Base-by-base conservation (phyloP, 2,888 invertebrate genomes). In the Oscheius sp. region DNA sequence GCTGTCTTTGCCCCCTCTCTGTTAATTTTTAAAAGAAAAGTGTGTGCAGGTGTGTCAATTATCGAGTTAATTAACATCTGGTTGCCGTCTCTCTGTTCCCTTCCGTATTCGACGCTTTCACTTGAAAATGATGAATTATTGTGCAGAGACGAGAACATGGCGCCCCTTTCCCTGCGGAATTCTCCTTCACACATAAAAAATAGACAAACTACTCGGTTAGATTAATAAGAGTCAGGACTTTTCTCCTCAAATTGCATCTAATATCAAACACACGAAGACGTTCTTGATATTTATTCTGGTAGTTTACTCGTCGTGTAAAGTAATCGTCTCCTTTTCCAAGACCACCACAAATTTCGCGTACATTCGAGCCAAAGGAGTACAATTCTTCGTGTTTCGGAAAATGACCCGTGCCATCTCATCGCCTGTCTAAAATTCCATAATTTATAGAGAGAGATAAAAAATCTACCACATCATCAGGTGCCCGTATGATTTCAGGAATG, bases 281-380 rank as follows among this genome's bases (percentile, higher is more conserved):
- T 29, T 53, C 13, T 13, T 66, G n/a, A 52, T 52, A n/a, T 58
- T 35, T 58, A 29, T 49, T n/a, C n/a, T n/a, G n/a, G n/a, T n/a
- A 58, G 58, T 58, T 58, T 55, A 18, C 25, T 6, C 35, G 35
- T 6, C 55, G 12, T 12, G 49, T 49, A 49, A 18, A 49, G 13
- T 58, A 13, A n/a, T 1, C 25, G 58, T 18, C n/a, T 25, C 35
- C 46, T 27, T 27, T 9, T 52, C 52, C 49, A 66, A 27, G 1
- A 52, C 21, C 16, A 49, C 66, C 35, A 16, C 35, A 12, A 75
- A 73, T 45, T 79, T 79, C 6, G 74, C 72, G 59, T 79, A 79
- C 16, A 75, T 53, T 41, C 79, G 72, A 52, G 73, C 74, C 58
- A 71, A 46, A 13, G 75, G 75, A 72, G 69, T 74, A 18, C 74